These are phyloP conservation scores for Aphyosemion australe DNA, from an alignment of 2,113 vertebrate species.

Conservation along the genomic window DNA sequence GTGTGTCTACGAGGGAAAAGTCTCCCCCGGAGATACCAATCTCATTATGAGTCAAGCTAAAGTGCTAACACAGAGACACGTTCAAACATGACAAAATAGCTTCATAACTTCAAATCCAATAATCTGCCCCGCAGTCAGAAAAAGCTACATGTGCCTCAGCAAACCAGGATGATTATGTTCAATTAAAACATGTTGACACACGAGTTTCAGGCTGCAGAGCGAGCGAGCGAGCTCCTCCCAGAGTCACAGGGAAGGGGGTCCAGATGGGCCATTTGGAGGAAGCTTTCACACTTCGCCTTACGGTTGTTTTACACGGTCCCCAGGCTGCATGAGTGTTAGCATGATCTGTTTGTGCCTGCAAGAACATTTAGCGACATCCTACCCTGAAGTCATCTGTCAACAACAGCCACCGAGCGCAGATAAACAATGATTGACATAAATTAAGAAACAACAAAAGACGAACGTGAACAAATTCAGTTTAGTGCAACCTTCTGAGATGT, in stretches of 20 bases:
- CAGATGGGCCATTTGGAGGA: slow-evolving; percentile 71
- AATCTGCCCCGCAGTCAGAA: slow-evolving; percentile 60
- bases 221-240: slow-evolving; percentile 45
- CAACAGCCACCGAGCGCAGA: slow-evolving; percentile 14
- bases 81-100: slow-evolving; percentile 65
- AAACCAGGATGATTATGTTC: slow-evolving; percentile 67
- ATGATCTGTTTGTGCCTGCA: slow-evolving; percentile 42
- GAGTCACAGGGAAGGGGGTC: slow-evolving; percentile 47
- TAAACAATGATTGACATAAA: slow-evolving; percentile 13
- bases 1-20: slow-evolving; percentile 16
- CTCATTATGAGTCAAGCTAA: slow-evolving; percentile 61
- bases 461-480: neutral
- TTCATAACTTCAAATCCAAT: slow-evolving; percentile 70
- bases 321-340: slow-evolving; percentile 52
- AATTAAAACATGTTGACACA: slow-evolving; percentile 79
- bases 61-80: slow-evolving; percentile 68
- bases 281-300: slow-evolving; percentile 63
- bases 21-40: slow-evolving; percentile 38
- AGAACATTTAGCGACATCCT: slow-evolving; percentile 35
- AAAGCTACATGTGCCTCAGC: slow-evolving; percentile 59
- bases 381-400: slow-evolving; percentile 45
- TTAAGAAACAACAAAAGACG: slow-evolving; percentile 2
- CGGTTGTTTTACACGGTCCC: slow-evolving; percentile 57
- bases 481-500: neutral
- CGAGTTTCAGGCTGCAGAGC: slow-evolving; percentile 54